Evolutionary conservation across 2,797 vertebrate genomes (phyloP), one percentile per base, ranked within the genome.

Genomic region (Varecia variegata): DNA sequence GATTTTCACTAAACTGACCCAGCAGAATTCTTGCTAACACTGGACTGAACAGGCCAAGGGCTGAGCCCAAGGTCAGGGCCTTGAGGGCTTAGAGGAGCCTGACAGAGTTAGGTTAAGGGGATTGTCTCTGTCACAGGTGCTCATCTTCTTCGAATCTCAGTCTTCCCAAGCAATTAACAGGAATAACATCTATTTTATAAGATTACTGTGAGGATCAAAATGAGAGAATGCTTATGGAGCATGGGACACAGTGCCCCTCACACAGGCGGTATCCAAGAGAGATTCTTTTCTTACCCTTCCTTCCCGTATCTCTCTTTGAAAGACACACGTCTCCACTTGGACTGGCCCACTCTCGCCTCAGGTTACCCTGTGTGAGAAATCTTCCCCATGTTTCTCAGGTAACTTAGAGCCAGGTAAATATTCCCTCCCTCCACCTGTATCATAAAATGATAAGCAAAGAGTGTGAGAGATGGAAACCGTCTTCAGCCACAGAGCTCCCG

Each of bases 291-390:
- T 23, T 35, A 25, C 43, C n/a, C 23, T 9, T 71, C 11, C 40
- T 83, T 52, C 5, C 15, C 0, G 0, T 13, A 52, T 32, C 65
- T 88, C 25, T 40, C 54, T 43, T 56, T 38, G 4, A 17, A 27
- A 68, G 7, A 76, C 60, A 43, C 14, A 12, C 3, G 1, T 7
- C 25, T 56, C 38, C 5, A 0, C 20, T 30, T 47, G 20, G 32
- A 23, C 14, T 27, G 1, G 9, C 17, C 70, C 35, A 2, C 40
- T 40, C 3, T 40, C 1, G 21, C 17, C 40, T 12, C 12, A 2
- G 35, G 0, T 5, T 20, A 23, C 71, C 18, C 5, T 50, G 1
- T 9, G n/a, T 65, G 32, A 84, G 52, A 88, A 70, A 60, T 10
- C 1, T 4, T 40, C 4, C 14, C 67, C 13, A 3, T 17, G 20